Conservation (phyloP, 2,113 vertebrate species). For the Phrynosoma blainvillii region DNA sequence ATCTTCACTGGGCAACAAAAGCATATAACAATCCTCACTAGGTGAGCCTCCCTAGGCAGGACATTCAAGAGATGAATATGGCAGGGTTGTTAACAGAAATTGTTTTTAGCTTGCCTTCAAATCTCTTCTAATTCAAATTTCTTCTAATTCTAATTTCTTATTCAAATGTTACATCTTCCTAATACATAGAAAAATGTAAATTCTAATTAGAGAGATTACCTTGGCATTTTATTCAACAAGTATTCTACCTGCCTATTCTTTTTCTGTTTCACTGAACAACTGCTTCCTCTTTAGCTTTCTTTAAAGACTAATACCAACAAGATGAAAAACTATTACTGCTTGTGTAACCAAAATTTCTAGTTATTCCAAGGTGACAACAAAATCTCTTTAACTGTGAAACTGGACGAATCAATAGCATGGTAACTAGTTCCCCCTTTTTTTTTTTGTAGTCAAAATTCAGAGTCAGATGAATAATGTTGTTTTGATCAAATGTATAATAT, state of each 20-base stretch:
- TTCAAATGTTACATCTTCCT: slow-evolving; percentile 62
- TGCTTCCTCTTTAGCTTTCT: neutral
- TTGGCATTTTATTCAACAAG: slow-evolving; percentile 33
- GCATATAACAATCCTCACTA: neutral
- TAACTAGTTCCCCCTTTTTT: neutral
- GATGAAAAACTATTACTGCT: neutral
- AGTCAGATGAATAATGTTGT: neutral
- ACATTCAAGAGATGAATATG: neutral
- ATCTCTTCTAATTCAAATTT: neutral
- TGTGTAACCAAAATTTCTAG: neutral
- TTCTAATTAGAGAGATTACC: slow-evolving; percentile 52
- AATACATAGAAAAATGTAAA: slow-evolving; percentile 56
- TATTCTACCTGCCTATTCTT: slow-evolving; percentile 33
- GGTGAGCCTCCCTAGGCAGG: neutral
- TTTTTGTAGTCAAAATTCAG: neutral
- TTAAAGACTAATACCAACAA: accelerated
- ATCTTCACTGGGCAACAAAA: neutral
- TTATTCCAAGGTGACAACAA: neutral
- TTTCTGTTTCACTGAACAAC: neutral
- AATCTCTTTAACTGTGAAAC: neutral
- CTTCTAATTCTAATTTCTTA: slow-evolving; percentile 66
- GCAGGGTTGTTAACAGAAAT: slow-evolving; percentile 46
- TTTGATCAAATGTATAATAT: neutral
- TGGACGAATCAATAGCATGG: accelerated
- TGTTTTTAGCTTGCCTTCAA: slow-evolving; percentile 34